Evolutionary conservation across 2,888 invertebrate species (phyloP).

Genomic region (Lottia gigantea): DNA sequence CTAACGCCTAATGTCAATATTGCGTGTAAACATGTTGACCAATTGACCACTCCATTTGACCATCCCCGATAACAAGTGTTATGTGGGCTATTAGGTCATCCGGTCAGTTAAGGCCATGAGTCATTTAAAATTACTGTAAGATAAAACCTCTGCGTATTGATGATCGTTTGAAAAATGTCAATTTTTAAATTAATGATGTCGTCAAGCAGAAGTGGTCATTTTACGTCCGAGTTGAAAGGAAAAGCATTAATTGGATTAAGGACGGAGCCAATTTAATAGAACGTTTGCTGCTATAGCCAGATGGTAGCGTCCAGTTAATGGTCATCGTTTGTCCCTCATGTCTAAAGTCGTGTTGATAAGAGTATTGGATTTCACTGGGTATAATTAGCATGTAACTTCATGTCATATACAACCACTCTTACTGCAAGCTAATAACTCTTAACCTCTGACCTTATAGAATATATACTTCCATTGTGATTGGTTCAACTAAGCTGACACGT

Average conservation of each 20-base stretch:
- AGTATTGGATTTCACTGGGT: background rate
- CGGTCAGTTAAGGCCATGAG: too few relatives aligned
- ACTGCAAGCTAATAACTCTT: too few relatives aligned
- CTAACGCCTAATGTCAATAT: constrained; percentile 6
- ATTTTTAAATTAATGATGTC: too few relatives aligned
- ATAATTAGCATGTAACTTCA: constrained; percentile 2
- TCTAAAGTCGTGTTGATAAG: constrained; percentile 2
- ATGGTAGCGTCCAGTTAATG: constrained; percentile 5
- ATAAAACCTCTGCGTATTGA: too few relatives aligned
- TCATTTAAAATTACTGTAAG: too few relatives aligned
- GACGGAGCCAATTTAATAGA: background rate
- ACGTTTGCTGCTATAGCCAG: background rate
- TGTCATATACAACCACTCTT: background rate
- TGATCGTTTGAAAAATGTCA: too few relatives aligned
- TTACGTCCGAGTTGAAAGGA: background rate
- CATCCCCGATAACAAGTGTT: background rate
- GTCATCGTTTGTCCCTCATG: constrained; percentile 2
- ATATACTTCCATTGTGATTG: background rate
- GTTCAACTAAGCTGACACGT: background rate
- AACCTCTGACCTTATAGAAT: too few relatives aligned
- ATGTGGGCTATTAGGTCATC: too few relatives aligned
- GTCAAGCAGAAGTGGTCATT: too few relatives aligned
- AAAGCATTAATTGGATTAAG: background rate
- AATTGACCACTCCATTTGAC: background rate
- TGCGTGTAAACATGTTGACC: background rate